Conservation (phyloP, 2,888 invertebrate genomes). For the Drosophila limbata region DNA sequence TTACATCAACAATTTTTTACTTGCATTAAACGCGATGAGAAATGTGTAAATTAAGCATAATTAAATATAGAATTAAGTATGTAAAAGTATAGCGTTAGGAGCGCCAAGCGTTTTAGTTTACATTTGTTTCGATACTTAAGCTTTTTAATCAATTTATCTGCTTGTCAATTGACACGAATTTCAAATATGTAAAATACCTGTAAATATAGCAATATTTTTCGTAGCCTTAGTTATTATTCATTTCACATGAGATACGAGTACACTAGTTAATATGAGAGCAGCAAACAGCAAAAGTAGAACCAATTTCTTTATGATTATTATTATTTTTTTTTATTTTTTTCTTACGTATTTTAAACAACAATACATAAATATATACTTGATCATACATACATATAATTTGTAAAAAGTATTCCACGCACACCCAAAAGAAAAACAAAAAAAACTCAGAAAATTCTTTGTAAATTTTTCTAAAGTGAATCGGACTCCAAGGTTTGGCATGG, state of each 20-base stretch:
- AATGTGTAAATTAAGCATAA: conserved; percentile 56
- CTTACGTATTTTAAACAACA: conserved; percentile 34
- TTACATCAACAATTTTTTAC: conserved; percentile 68
- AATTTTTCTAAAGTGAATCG: conserved; percentile 74
- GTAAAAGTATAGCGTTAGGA: conserved; percentile 60
- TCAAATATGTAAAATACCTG: conserved; percentile 44
- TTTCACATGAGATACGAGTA: conserved; percentile 22
- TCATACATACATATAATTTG: conserved; percentile 40
- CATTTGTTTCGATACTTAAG: conserved; percentile 41
- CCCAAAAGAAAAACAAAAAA: conserved; percentile 26
- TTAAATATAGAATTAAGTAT: conserved; percentile 27
- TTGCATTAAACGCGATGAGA: conserved; percentile 67
- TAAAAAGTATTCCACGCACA: conserved; percentile 38
- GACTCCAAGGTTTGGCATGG: conserved; percentile 20
- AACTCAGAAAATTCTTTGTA: conserved; percentile 74
- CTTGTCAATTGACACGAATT: conserved; percentile 35
- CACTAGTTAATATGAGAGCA: conserved; percentile 52
- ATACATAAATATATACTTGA: conserved; percentile 16
- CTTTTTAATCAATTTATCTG: conserved; percentile 27
- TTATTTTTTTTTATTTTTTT: conserved; percentile 31
- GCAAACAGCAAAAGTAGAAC: conserved; percentile 50
- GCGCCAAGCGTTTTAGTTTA: conserved; percentile 78
- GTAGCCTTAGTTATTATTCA: conserved; percentile 31
- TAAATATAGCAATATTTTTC: conserved; percentile 54
- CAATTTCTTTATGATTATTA: conserved; percentile 45